Conservation (phyloP, 2,888 invertebrate genomes). For the Caenorhabditis doughertyi region DNA sequence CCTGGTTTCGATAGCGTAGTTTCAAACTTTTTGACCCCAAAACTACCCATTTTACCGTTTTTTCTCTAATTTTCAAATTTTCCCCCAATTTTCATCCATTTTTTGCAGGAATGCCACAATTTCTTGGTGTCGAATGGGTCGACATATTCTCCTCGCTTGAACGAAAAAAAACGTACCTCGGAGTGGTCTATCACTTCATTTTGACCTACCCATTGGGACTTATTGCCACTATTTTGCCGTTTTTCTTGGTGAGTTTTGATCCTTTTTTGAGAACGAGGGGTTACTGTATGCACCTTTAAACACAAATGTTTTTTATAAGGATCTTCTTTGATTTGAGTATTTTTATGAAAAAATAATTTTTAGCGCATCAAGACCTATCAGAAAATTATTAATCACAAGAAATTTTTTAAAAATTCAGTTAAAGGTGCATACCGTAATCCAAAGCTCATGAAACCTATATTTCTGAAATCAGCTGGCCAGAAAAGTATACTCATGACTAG, state of each 20-base stretch:
- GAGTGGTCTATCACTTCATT: conserved; percentile 66
- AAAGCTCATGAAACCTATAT: too few relatives aligned
- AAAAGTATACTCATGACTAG: conserved; percentile 22
- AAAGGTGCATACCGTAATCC: background rate
- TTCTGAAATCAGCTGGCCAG: background rate
- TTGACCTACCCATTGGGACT: conserved; percentile 64
- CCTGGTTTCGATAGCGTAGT: too few relatives aligned
- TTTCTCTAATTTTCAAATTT: background rate
- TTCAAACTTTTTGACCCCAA: too few relatives aligned
- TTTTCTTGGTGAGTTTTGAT: conserved; percentile 61
- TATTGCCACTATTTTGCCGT: conserved; percentile 55
- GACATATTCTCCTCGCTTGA: conserved; percentile 63
- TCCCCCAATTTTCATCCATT: background rate
- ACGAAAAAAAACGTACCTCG: conserved; percentile 60
- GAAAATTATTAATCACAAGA: too few relatives aligned
- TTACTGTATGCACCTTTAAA: background rate
- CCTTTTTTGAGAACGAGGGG: too few relatives aligned
- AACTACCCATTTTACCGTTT: too few relatives aligned
- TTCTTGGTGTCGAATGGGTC: conserved; percentile 65
- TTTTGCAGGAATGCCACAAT: conserved; percentile 55
- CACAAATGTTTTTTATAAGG: too few relatives aligned
- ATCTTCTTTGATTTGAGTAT: too few relatives aligned
- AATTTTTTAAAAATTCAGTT: too few relatives aligned
- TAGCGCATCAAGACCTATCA: too few relatives aligned
- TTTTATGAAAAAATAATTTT: too few relatives aligned